Evolutionary conservation across 2,888 invertebrate species (phyloP).

Genomic region (Erebia epiphron): DNA sequence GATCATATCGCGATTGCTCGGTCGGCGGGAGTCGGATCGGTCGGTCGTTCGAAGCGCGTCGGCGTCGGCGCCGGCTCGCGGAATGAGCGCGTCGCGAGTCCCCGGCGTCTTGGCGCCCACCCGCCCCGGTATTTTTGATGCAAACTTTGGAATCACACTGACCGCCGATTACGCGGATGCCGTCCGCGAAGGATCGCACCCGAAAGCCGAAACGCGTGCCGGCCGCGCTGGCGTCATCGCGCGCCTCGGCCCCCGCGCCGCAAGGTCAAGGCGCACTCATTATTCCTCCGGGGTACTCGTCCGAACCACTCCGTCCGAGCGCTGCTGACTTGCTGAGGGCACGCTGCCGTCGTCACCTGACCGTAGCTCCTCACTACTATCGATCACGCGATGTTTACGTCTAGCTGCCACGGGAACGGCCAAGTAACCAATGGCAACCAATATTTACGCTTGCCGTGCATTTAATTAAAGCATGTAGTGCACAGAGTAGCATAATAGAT

Average conservation of each 20-base stretch:
- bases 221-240: constrained; percentile 80
- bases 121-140: constrained; percentile 75
- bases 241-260: constrained; percentile 72
- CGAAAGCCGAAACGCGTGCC: constrained; percentile 77
- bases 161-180: constrained; percentile 81
- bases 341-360: constrained; percentile 45
- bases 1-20: constrained; percentile 78
- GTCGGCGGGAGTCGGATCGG: constrained; percentile 74
- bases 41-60: constrained; percentile 81
- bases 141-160: constrained; percentile 70
- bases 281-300: constrained; percentile 34
- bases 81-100: constrained; percentile 71
- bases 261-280: constrained; percentile 81
- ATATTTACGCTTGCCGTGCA: constrained; percentile 42
- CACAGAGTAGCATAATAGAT: constrained; percentile 29
- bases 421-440: constrained; percentile 56
- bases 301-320: constrained; percentile 21
- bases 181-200: constrained; percentile 81
- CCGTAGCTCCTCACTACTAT: constrained; percentile 54
- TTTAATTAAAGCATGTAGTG: constrained; percentile 47
- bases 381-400: constrained; percentile 77
- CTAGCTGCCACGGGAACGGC: constrained; percentile 76
- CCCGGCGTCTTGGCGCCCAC: constrained; percentile 66
- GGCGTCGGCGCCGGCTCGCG: constrained; percentile 80
- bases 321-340: constrained; percentile 23